Conservation (phyloP, 2,113 vertebrate species). For the Bufo gargarizans region DNA sequence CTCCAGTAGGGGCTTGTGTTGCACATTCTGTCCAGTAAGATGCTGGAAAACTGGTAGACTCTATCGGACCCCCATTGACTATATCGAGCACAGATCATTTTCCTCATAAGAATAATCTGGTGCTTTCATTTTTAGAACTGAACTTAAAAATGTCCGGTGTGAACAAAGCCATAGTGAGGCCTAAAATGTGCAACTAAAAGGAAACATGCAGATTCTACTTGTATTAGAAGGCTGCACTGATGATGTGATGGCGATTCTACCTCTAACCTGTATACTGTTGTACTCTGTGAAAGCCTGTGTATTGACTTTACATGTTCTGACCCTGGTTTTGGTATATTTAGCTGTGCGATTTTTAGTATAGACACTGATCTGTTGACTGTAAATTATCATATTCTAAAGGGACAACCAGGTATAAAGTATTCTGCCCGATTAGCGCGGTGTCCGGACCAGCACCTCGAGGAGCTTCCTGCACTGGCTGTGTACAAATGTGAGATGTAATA, state of each 20-base stretch:
- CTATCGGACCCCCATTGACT: too few relatives aligned
- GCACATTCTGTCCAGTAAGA: too few relatives aligned
- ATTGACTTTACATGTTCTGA: not conserved
- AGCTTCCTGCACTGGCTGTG: not conserved
- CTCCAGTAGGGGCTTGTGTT: too few relatives aligned
- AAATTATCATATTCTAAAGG: not conserved
- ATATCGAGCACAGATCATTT: too few relatives aligned
- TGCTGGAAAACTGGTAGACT: too few relatives aligned
- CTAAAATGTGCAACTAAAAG: not conserved
- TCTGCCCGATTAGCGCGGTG: not conserved
- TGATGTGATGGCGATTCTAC: not conserved
- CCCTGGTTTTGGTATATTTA: not conserved
- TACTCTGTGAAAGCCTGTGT: not conserved
- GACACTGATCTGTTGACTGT: not conserved
- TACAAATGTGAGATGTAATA: not conserved
- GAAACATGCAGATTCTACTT: not conserved
- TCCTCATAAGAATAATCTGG: too few relatives aligned
- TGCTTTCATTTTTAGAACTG: too few relatives aligned
- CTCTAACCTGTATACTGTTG: not conserved
- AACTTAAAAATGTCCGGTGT: too few relatives aligned
- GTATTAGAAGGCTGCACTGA: not conserved
- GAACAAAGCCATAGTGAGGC: not conserved
- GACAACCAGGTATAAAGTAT: not conserved
- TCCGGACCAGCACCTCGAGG: not conserved
- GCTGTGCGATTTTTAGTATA: too few relatives aligned